phyloP scores from a whole-genome alignment of 1,140 invertebrate species.

The Drosophila mayri region DNA sequence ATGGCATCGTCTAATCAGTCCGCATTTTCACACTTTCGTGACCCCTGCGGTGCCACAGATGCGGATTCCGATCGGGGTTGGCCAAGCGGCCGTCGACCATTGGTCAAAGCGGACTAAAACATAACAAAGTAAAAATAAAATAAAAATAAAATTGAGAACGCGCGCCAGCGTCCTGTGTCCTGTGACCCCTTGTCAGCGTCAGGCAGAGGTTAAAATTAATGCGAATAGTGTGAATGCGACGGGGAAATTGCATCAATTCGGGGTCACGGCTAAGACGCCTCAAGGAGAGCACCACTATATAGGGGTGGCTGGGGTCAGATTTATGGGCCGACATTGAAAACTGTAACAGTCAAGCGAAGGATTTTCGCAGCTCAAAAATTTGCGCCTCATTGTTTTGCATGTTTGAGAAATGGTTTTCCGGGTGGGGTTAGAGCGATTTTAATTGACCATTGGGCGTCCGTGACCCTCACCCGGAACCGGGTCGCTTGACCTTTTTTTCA shows the following conservation, averaged over 20 bases:
- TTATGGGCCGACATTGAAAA: conserved; percentile 70
- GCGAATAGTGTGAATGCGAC: conserved; percentile 75
- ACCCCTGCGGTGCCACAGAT: conserved; percentile 68
- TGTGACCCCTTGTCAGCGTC: conserved; percentile 73
- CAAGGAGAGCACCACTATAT: conserved; percentile 57
- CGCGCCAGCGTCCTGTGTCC: conserved; percentile 35
- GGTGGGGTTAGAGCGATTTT: conserved; percentile 39
- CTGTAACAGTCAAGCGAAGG: conserved; percentile 63
- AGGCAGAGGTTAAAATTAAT: conserved; percentile 78
- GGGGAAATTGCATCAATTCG: conserved; percentile 77
- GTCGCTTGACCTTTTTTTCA: conserved; percentile 63
- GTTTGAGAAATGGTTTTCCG: conserved; percentile 64
- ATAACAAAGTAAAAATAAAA: conserved; percentile 46
- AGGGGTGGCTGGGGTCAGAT: conserved; percentile 74
- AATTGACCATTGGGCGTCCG: conserved; percentile 75
- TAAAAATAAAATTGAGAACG: conserved; percentile 59
- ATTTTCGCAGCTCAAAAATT: conserved; percentile 54
- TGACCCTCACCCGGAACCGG: conserved; percentile 56
- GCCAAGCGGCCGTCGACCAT: conserved; percentile 29
- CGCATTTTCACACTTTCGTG: conserved; percentile 80
- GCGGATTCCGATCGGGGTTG: conserved; percentile 49
- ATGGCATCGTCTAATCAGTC: conserved; percentile 66
- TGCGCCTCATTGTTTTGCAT: conserved; percentile 72
- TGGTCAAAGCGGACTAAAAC: conserved; percentile 36
- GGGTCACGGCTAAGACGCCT: conserved; percentile 78